Conservation (phyloP, 2,888 invertebrate genomes). For the Erynnis tages region DNA sequence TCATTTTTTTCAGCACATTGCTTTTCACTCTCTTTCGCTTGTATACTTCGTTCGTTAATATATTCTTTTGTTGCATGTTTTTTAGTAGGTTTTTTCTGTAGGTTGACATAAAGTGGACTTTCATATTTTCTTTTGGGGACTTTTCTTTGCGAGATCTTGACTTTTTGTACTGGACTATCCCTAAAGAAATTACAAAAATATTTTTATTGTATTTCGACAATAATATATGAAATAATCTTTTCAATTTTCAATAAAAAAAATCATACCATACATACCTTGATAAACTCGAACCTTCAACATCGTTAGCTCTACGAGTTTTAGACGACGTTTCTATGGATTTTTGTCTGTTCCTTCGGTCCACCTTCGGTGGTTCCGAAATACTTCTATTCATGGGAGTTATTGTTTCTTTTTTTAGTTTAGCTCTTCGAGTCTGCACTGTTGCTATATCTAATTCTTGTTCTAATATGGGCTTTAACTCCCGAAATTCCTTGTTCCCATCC, state of each 20-base stretch:
- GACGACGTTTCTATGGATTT: slow-evolving; percentile 24
- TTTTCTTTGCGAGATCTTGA: slow-evolving; percentile 28
- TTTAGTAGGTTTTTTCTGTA: slow-evolving; percentile 34
- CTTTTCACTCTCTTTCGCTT: not conserved
- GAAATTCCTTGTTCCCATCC: slow-evolving; percentile 44
- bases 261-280: slow-evolving; percentile 30
- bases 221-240: not conserved
- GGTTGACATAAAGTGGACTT: slow-evolving; percentile 44
- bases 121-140: slow-evolving; percentile 38
- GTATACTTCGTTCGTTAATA: not conserved
- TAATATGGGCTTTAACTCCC: slow-evolving; percentile 54
- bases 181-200: slow-evolving; percentile 16
- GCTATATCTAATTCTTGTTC: slow-evolving; percentile 50
- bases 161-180: slow-evolving; percentile 30
- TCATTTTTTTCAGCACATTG: not conserved
- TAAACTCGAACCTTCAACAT: slow-evolving; percentile 26
- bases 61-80: not conserved
- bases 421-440: slow-evolving; percentile 43
- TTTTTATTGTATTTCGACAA: too few species aligned
- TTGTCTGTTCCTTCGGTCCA: slow-evolving; percentile 41
- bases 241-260: not conserved
- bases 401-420: slow-evolving; percentile 50
- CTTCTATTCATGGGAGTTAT: slow-evolving; percentile 46
- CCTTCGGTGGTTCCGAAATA: slow-evolving; percentile 64
- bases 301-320: slow-evolving; percentile 28